These are phyloP conservation scores for Pitangus sulphuratus DNA, from an alignment of 2,797 vertebrate species.

Conservation along the genomic window DNA sequence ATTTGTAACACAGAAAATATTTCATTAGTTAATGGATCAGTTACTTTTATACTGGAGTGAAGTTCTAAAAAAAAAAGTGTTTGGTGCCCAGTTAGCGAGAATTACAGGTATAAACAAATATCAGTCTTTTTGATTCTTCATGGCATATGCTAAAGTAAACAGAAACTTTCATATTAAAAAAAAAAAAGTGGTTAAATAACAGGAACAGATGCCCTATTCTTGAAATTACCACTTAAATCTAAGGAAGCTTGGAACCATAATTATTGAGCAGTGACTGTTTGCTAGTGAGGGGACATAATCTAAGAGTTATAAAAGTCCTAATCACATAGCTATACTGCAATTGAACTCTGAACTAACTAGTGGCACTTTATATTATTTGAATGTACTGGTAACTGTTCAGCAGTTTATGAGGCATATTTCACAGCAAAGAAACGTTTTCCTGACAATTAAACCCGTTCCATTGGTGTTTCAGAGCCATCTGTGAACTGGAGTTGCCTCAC, in stretches of 20 bases:
- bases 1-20: background rate
- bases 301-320: background rate
- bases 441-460: background rate
- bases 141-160: background rate
- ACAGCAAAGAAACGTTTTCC: background rate
- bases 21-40: background rate
- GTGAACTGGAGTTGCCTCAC: background rate
- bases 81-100: background rate
- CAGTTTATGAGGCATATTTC: background rate
- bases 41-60: background rate
- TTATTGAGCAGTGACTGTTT: background rate
- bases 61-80: background rate
- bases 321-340: background rate
- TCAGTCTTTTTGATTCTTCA: background rate
- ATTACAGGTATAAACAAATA: background rate
- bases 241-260: background rate
- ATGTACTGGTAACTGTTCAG: background rate
- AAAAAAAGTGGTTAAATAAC: background rate
- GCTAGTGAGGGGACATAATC: background rate
- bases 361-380: background rate
- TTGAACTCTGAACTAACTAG: background rate
- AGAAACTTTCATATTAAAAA: too few relatives aligned
- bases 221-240: background rate
- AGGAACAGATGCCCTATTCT: background rate
- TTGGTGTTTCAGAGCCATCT: background rate